These are phyloP conservation scores for Lasioglossum malachurum DNA, from an alignment of 2,888 invertebrate genomes.

Conservation along the genomic window DNA sequence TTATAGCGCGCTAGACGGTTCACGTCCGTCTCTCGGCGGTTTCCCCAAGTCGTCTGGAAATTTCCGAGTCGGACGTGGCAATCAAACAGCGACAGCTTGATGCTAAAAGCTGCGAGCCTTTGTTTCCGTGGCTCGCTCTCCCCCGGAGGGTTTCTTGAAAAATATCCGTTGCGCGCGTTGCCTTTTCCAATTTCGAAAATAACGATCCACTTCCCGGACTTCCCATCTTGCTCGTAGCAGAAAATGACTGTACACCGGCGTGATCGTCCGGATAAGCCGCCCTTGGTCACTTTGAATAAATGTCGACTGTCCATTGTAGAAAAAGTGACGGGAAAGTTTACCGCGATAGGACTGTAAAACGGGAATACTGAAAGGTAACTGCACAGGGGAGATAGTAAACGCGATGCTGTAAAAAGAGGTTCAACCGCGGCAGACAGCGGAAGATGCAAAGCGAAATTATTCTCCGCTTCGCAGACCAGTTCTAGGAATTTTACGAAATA, in stretches of 20 bases:
- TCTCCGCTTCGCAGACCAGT: not conserved
- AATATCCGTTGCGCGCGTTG: not conserved
- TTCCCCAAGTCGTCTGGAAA: not conserved
- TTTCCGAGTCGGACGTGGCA: slow-evolving; percentile 5
- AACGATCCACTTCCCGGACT: not conserved
- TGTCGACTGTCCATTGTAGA: not conserved
- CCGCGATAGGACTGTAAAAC: not conserved
- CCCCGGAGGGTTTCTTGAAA: not conserved
- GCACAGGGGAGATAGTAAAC: not conserved
- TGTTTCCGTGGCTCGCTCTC: not conserved
- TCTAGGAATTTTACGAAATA: not conserved
- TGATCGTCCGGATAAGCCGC: not conserved
- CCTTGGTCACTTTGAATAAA: not conserved
- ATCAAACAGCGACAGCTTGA: slow-evolving; percentile 17
- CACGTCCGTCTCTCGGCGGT: slow-evolving; percentile 15
- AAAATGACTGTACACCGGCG: not conserved
- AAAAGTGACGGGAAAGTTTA: not conserved
- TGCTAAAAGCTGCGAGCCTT: not conserved
- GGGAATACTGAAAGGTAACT: not conserved
- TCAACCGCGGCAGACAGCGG: not conserved
- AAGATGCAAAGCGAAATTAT: not conserved
- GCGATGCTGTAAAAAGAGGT: not conserved
- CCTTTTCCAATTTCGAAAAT: not conserved
- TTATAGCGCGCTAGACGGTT: slow-evolving; percentile 18
- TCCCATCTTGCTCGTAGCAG: not conserved